Evolutionary conservation across 1,140 invertebrate species (phyloP).

Genomic region (Himalopsyche phryganea): DNA sequence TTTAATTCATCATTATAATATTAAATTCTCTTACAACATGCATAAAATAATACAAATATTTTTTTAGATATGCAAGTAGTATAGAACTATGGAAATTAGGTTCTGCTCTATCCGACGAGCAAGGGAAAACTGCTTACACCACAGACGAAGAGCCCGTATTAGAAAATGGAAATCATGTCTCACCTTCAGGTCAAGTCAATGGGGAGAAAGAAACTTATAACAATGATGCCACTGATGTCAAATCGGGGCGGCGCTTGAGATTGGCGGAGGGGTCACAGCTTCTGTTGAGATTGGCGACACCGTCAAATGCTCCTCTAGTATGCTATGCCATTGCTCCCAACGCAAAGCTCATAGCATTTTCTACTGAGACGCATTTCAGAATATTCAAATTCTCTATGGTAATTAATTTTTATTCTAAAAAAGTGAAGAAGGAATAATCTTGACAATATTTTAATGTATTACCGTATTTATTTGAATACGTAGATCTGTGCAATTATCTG

Average conservation of each 20-base stretch:
- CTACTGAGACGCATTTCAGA: conserved; percentile 62
- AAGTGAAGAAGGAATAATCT: not conserved
- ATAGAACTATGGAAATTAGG: conserved; percentile 67
- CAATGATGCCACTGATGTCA: conserved; percentile 19
- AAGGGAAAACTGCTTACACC: conserved; percentile 36
- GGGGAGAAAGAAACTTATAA: conserved; percentile 34
- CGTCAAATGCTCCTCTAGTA: conserved; percentile 60
- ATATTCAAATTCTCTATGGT: conserved; percentile 63
- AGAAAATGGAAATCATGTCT: not conserved
- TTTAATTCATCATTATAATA: too few species aligned
- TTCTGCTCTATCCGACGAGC: conserved; percentile 37
- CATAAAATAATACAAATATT: too few species aligned
- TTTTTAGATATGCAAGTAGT: conserved; percentile 64
- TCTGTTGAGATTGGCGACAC: conserved; percentile 60
- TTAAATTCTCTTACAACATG: too few species aligned
- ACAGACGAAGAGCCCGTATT: conserved; percentile 10
- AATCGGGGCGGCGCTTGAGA: conserved; percentile 38
- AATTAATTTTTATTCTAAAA: conserved; percentile 24
- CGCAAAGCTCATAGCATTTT: conserved; percentile 69
- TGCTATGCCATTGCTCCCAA: conserved; percentile 66
- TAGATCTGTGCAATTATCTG: too few species aligned
- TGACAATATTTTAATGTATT: not conserved
- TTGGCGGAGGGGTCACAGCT: conserved; percentile 60
- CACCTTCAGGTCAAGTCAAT: conserved; percentile 23
- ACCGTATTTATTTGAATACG: not conserved